phyloP scores from a whole-genome alignment of 2,888 invertebrate genomes.

The Pseudeuparius sepicola region DNA sequence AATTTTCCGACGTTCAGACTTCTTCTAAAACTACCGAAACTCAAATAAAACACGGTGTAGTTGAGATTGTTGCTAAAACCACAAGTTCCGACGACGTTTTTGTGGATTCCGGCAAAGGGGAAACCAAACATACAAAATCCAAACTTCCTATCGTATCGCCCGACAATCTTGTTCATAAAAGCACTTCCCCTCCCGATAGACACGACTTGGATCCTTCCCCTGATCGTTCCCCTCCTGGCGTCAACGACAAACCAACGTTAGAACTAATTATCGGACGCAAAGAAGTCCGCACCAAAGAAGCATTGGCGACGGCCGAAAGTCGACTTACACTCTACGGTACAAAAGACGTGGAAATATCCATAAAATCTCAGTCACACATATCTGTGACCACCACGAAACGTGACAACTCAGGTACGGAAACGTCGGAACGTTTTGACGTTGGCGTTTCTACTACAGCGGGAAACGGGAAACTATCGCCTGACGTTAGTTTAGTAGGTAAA shows the following conservation, averaged over 20 bases:
- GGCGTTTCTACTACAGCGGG: conserved; percentile 40
- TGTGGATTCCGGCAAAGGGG: conserved; percentile 5
- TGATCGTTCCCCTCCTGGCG: conserved; percentile 23
- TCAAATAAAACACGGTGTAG: conserved; percentile 19
- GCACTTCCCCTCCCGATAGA: conserved; percentile 38
- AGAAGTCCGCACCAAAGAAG: conserved; percentile 43
- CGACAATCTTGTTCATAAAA: conserved; percentile 29
- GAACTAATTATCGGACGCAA: conserved; percentile 45
- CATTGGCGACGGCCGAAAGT: conserved; percentile 44
- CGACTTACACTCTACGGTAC: conserved; percentile 43
- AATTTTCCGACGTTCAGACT: too few species aligned
- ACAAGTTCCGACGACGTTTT: neutral
- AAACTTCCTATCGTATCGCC: neutral
- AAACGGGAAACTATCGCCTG: conserved; percentile 31
- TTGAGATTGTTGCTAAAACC: conserved; percentile 19
- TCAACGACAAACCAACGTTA: conserved; percentile 34
- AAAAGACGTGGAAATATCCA: conserved; percentile 46
- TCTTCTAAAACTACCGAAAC: neutral
- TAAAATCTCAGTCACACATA: conserved; percentile 45
- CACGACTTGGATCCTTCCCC: conserved; percentile 33
- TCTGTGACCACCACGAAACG: conserved; percentile 40
- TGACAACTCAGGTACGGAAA: conserved; percentile 39
- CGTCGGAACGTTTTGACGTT: conserved; percentile 41
- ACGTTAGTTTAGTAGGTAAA: conserved; percentile 26
- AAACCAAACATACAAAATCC: neutral